These are phyloP conservation scores for Heteromormyrus szaboi DNA, from an alignment of 2,797 vertebrate genomes.

Conservation along the genomic window DNA sequence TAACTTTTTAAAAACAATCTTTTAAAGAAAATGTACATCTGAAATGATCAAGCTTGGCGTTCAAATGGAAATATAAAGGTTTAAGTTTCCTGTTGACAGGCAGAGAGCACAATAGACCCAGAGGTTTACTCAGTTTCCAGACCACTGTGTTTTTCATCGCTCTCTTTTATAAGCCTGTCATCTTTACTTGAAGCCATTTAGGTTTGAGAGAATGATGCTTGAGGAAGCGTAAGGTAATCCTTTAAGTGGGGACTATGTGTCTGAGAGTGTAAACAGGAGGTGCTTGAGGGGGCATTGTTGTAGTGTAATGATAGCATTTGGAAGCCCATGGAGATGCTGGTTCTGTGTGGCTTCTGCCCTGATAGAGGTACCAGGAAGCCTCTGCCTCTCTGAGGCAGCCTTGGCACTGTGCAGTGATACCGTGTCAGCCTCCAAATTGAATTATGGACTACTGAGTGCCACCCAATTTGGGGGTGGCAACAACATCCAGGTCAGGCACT, in stretches of 20 bases:
- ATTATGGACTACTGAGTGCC: slow-evolving; percentile 53
- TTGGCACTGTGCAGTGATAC: not conserved
- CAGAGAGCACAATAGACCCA: not conserved
- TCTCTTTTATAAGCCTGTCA: slow-evolving; percentile 32
- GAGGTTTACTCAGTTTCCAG: slow-evolving; percentile 18
- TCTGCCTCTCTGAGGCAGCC: not conserved
- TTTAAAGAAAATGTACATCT: slow-evolving; percentile 13
- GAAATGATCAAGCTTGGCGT: slow-evolving; percentile 47
- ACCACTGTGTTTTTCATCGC: slow-evolving; percentile 25
- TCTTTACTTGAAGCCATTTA: slow-evolving; percentile 26
- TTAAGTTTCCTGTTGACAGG: not conserved
- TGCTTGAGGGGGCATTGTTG: slow-evolving; percentile 65
- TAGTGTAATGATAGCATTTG: slow-evolving; percentile 63
- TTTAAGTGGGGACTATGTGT: slow-evolving; percentile 65
- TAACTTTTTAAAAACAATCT: not conserved
- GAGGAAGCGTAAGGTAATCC: slow-evolving; percentile 63
- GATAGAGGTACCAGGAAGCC: too few species aligned
- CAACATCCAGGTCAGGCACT: slow-evolving; percentile 19
- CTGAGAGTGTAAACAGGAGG: slow-evolving; percentile 67
- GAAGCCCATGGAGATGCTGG: slow-evolving; percentile 47
- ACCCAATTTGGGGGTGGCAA: slow-evolving; percentile 1
- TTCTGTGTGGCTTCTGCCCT: not conserved
- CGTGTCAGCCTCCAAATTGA: slow-evolving; percentile 56
- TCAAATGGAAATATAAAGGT: not conserved
- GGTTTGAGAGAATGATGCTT: slow-evolving; percentile 34